Evolutionary conservation across 2,888 invertebrate species (phyloP), one percentile per base, ranked within the genome.

Genomic region (Arge pagana): DNA sequence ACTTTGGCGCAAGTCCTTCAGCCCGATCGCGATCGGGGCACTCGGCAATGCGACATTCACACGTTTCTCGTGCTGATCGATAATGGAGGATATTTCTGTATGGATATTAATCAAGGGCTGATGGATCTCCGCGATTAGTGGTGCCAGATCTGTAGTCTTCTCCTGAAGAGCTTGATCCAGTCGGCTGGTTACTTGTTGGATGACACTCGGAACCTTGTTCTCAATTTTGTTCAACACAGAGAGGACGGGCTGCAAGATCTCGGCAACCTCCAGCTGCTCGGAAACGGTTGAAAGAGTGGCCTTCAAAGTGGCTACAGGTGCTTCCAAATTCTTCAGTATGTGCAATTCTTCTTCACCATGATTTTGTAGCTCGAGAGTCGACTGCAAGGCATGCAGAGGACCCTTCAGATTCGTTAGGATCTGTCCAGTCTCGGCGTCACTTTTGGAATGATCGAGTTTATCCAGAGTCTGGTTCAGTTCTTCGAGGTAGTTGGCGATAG

Each of bases 401-500:
- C 50, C 50, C 19, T 51, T 51, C 36, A 51, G 28, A 19, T 43
- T 51, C 4, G 43, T 19, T 18, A 51, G 10, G 19, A 51, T 30
- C 2, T 35, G 35, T 4, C 24, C 21, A 2, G 50, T 42, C 28
- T 51, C 50, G 10, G 10, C 16, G 35, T 51, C 50, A 5, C 26
- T 43, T 26, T 51, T 31, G 8, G 41, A 26, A 3, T 28, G 24
- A 3, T 35, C 33, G 19, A 51, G 18, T 13, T 15, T 51, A 13
- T 51, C 42, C 19, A 51, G 36, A 7, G 31, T 51, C 19, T 51
- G 33, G 26, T 51, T 51, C 35, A 51, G 19, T 8, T 31, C 50
- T 36, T 51, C 50, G n/a, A 51, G 23, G 8, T 51, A 51, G 35
- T 51, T 51, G 1, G 43, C 50, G 35, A 51, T 43, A 7, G 50